Conservation (phyloP, 2,888 invertebrate genomes). For the Megastigmus dorsalis region DNA sequence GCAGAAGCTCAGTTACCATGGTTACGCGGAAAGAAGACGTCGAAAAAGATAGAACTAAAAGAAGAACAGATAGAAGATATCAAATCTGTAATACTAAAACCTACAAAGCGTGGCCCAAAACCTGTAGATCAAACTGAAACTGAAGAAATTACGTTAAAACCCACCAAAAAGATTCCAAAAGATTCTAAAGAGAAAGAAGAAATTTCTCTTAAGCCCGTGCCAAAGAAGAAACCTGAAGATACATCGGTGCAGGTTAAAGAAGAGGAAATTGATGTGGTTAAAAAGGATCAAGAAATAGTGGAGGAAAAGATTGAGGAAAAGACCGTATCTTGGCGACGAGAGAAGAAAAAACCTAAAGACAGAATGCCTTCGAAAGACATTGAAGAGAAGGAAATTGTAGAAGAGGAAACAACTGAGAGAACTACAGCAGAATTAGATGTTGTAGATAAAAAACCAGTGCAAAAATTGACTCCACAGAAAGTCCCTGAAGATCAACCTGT, state of each 20-base stretch:
- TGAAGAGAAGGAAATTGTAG: slow-evolving; percentile 57
- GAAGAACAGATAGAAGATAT: slow-evolving; percentile 58
- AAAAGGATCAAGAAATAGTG: too few relatives aligned
- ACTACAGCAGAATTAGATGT: slow-evolving; percentile 52
- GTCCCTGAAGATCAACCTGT: slow-evolving; percentile 40
- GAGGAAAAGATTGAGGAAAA: slow-evolving; percentile 65
- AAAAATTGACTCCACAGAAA: slow-evolving; percentile 37
- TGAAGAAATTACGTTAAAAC: slow-evolving; percentile 63
- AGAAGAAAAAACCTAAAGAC: slow-evolving; percentile 59
- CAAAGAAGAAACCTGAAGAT: slow-evolving; percentile 66
- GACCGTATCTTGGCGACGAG: slow-evolving; percentile 75
- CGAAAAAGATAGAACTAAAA: slow-evolving; percentile 57
- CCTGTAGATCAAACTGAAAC: slow-evolving; percentile 52
- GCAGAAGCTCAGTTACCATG: slow-evolving; percentile 55
- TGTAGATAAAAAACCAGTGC: slow-evolving; percentile 19
- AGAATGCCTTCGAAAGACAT: too few relatives aligned
- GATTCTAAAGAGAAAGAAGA: slow-evolving; percentile 50
- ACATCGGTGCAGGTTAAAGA: slow-evolving; percentile 60
- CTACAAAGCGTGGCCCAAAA: slow-evolving; percentile 57
- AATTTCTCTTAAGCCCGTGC: slow-evolving; percentile 59
- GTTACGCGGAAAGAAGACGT: slow-evolving; percentile 63
- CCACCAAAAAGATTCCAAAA: slow-evolving; percentile 61
- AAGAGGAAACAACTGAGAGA: not conserved
- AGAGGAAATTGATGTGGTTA: slow-evolving; percentile 46
- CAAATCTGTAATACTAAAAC: slow-evolving; percentile 57